phyloP scores from a whole-genome alignment of 2,888 invertebrate genomes.

The Ichneumoninae sp. region DNA sequence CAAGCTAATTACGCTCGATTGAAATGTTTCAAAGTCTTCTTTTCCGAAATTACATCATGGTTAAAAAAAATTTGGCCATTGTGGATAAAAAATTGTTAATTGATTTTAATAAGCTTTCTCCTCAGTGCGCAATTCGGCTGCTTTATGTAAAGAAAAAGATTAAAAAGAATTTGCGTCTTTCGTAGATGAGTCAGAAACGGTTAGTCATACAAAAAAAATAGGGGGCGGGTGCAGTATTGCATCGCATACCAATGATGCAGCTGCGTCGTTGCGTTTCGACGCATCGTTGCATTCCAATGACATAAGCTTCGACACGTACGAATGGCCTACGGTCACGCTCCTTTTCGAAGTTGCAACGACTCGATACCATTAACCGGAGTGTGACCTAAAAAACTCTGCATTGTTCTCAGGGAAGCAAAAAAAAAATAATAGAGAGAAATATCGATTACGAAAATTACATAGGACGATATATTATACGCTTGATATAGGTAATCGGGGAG shows the following conservation, averaged over 20 bases:
- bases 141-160: constrained; percentile 2
- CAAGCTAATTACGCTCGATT: too few relatives aligned
- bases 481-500: background rate
- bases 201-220: constrained; percentile 7
- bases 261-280: constrained; percentile 44
- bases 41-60: too few relatives aligned
- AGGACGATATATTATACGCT: background rate
- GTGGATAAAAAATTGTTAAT: too few relatives aligned
- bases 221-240: constrained; percentile 16
- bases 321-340: constrained; percentile 13
- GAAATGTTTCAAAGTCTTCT: too few relatives aligned
- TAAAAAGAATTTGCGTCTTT: background rate
- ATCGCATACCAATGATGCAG: constrained; percentile 51
- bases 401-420: background rate
- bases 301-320: constrained; percentile 42
- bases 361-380: background rate
- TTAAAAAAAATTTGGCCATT: too few relatives aligned
- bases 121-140: background rate
- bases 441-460: constrained; percentile 43
- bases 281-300: constrained; percentile 71
- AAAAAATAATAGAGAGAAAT: background rate
- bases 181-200: constrained; percentile 1
- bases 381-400: constrained; percentile 42
- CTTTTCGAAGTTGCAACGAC: constrained; percentile 38
- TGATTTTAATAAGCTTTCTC: too few relatives aligned